Percentiles rank a stretch among this genome's conserved stretches.
phyloP scores from a whole-genome alignment of 1,140 invertebrate genomes.

The Aphis gossypii region DNA sequence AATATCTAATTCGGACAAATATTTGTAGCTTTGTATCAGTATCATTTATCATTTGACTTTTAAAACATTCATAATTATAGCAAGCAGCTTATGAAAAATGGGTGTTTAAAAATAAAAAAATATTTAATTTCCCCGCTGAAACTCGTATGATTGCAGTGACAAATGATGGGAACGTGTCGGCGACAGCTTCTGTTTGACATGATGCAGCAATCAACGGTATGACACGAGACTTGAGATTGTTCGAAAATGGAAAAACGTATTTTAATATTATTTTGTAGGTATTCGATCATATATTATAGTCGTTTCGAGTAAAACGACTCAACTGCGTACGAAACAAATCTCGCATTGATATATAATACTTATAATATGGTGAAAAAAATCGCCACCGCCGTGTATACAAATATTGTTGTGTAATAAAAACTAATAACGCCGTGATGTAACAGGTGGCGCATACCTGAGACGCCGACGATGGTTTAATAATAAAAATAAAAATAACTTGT shows the following conservation, averaged over 20 bases:
- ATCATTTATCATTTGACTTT: background rate
- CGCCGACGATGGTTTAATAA: constrained; percentile 10
- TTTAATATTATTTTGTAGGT: background rate
- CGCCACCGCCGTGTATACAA: background rate
- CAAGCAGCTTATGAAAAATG: background rate
- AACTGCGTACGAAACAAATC: background rate
- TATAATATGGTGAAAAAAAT: background rate
- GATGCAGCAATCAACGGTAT: background rate
- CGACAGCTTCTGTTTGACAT: background rate
- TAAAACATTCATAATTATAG: background rate
- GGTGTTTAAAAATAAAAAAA: background rate
- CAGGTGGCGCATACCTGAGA: background rate
- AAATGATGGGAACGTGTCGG: background rate
- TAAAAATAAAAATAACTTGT: background rate
- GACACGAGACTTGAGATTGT: background rate
- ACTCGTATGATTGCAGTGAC: background rate
- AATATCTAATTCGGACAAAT: background rate
- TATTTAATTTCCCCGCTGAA: background rate
- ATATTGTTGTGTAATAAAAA: constrained; percentile 14
- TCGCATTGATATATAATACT: background rate
- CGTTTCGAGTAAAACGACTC: background rate
- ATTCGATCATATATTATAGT: background rate
- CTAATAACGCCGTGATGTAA: constrained; percentile 20
- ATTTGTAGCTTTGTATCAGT: background rate
- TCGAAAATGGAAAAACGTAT: background rate